Evolutionary conservation across 2,797 vertebrate species (phyloP), one percentile per base, ranked within the genome.

Genomic region (Rhabdomys pumilio): DNA sequence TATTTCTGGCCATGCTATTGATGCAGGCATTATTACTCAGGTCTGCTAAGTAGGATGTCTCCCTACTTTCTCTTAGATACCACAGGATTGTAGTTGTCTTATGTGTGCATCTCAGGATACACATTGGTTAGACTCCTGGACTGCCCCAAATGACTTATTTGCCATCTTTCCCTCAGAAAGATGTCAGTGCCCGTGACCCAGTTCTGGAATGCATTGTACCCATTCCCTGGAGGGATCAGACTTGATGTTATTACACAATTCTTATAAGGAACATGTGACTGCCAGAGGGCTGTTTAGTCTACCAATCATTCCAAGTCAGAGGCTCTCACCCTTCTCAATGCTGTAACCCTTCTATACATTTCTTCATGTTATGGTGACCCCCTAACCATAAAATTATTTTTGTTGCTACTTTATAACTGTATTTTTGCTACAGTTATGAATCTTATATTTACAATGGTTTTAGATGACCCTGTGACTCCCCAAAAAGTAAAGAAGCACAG

Each of bases 191-290:
- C 6, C 69, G 3, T 38, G 73, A 92, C 57, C 96, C 55, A 79
- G 0, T 95, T 95, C 34, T 92, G 14, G 47, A 5, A 6, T 76
- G 19, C 5, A 53, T 3, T 41, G 7, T 38, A 55, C 83, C 13
- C 0, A 0, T 47, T 41, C 17, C 80, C n/a, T 47, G 55, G 12
- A 34, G 20, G 83, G 65, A 67, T 53, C 75, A 84, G 87, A 88
- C 84, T 95, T 93, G 90, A 63, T 67, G 86, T 17, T 44, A 4
- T 97, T 96, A 79, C 5, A 59, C 44, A 77, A 57, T 75, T 87
- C 53, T 91, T 91, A 97, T 79, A 20, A 75, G 76, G 75, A 95
- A n/a, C 55, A 67, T 19, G 24, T 82, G 14, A 85, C 95, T 94
- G 65, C 67, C 29, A 90, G 83, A 96, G 92, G 38, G 44, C 67